Percentiles rank a stretch among this genome's conserved stretches.
phyloP scores from a whole-genome alignment of 2,113 vertebrate genomes.

The Tamias sibiricus region DNA sequence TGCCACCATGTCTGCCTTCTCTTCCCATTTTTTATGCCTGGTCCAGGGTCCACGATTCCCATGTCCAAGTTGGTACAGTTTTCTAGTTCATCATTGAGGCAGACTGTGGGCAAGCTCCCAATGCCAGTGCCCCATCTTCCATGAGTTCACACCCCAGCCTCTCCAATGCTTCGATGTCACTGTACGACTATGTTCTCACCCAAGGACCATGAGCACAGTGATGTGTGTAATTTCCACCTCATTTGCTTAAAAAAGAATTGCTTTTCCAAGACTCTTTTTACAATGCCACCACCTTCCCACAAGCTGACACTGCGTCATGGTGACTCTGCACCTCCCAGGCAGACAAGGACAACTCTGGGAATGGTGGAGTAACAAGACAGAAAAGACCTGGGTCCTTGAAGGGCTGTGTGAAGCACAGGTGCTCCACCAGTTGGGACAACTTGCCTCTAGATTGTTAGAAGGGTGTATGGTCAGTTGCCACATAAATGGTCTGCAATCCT shows the following conservation, averaged over 20 bases:
- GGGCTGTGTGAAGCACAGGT: not conserved
- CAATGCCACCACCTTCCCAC: not conserved
- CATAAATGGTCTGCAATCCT: not conserved
- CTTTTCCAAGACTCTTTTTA: not conserved
- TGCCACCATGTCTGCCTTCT: too few relatives aligned
- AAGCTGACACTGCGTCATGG: not conserved
- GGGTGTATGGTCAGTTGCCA: not conserved
- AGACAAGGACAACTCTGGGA: not conserved
- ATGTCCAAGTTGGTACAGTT: too few relatives aligned
- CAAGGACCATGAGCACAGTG: not conserved
- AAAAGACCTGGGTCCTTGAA: not conserved
- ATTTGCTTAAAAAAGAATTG: conserved; percentile 8
- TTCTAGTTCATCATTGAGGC: not conserved
- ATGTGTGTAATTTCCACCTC: not conserved
- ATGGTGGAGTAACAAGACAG: not conserved
- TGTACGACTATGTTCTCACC: not conserved
- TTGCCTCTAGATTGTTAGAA: not conserved
- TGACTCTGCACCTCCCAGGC: not conserved
- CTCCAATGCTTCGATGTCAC: not conserved
- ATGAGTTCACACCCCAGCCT: not conserved
- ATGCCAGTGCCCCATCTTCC: not conserved
- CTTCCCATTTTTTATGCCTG: not conserved
- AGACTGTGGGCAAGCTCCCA: not conserved
- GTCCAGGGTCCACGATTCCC: not conserved
- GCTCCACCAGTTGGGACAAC: not conserved